phyloP scores from a whole-genome alignment of 2,797 vertebrate species.

The Zonotrichia albicollis region DNA sequence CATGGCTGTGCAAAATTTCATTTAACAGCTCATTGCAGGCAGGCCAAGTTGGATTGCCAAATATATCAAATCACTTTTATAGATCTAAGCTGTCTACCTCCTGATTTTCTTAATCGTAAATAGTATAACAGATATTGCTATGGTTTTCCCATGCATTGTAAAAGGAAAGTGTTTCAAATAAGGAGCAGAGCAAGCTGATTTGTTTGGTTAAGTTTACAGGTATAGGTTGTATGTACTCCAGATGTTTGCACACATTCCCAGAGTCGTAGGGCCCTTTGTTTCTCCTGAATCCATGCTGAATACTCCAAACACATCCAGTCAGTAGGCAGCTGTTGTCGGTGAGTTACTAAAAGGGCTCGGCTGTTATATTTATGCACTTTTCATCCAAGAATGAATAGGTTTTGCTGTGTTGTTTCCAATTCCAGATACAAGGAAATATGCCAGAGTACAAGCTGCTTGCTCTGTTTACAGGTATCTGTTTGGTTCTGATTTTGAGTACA shows the following conservation, averaged over 20 bases:
- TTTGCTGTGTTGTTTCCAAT: slow-evolving; percentile 7
- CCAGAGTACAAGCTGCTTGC: slow-evolving; percentile 10
- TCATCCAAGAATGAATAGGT: slow-evolving; percentile 29
- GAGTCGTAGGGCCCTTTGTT: slow-evolving; percentile 49
- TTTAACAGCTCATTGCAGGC: slow-evolving; percentile 69
- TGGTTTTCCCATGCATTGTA: slow-evolving; percentile 67
- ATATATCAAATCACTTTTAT: slow-evolving; percentile 70
- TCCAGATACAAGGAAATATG: neutral
- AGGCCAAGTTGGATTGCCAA: slow-evolving; percentile 47
- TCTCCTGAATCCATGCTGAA: slow-evolving; percentile 13
- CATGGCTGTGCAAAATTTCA: slow-evolving; percentile 63
- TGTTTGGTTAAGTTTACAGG: slow-evolving; percentile 74
- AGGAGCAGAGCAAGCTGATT: slow-evolving; percentile 69
- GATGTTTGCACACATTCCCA: slow-evolving; percentile 62
- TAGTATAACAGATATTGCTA: slow-evolving; percentile 60
- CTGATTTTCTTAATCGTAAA: slow-evolving; percentile 73
- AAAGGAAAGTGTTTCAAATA: slow-evolving; percentile 75
- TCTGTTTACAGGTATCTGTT: slow-evolving; percentile 47
- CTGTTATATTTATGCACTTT: slow-evolving; percentile 44
- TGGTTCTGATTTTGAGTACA: neutral
- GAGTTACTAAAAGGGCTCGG: slow-evolving; percentile 29
- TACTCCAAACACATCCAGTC: neutral
- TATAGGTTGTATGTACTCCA: slow-evolving; percentile 70
- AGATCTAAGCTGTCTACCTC: slow-evolving; percentile 73
- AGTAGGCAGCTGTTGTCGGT: slow-evolving; percentile 35